Evolutionary conservation across 1,140 invertebrate species (phyloP), one percentile per base, ranked within the genome.

Genomic region (Drosophila trapezifrons): DNA sequence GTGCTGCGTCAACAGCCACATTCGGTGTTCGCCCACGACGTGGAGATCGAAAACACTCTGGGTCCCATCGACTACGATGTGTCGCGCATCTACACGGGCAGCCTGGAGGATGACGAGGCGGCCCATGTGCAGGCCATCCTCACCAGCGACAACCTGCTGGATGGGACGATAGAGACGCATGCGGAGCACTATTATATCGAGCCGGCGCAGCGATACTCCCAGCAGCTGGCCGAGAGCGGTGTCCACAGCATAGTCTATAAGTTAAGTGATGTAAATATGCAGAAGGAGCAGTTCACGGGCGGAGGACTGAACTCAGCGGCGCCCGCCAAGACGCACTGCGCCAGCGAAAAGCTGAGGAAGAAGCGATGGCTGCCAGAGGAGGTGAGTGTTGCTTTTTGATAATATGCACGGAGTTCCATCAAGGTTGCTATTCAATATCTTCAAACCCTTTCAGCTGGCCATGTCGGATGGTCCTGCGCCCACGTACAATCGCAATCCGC

Each of bases 121-220:
- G 95, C 97, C n/a, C 91, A 94, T 56, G 97, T 98, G 27, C 95
- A 97, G 81, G 98, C 97, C 22, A 93, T 98, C 64, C 94, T 99
- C 47, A 98, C 97, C 58, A 93, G 94, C 47, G 95, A 97, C 54
- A 98, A 98, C 60, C 93, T 98, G 22, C 97, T 99, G 90, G 97
- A 98, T 91, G 98, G 97, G 17, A 96, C 96, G 22, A 96, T 98
- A 64, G 94, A 94, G 70, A 97, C 97, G 1, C 92, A 93, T 17
- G 91, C 93, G 45, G 95, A 97, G 74, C 96, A 97, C 63, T 96
- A 96, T 92, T 97, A 97, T 92, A 94, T 99, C 54, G 97, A 98
- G 92, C 97, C 97, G 17, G 93, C 97, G 27, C 94, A 94, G 62
- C 94, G 96, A 80, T 98, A 97, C 92, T 94, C 94, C 64, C 92